These are phyloP conservation scores for Acanthopagrus latus DNA, from an alignment of 2,797 vertebrate species.

Conservation along the genomic window DNA sequence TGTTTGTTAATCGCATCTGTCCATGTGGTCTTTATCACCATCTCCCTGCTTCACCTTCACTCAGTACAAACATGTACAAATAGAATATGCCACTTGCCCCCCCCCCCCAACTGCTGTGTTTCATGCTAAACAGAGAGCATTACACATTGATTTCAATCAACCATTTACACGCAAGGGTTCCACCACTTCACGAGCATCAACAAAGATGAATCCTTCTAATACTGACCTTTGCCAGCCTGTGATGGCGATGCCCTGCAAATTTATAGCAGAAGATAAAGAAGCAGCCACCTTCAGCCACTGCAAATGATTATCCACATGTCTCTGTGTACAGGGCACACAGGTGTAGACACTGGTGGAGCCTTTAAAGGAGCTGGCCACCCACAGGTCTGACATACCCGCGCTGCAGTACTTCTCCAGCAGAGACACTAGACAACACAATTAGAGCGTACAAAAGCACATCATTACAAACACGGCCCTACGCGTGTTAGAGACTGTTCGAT, in stretches of 20 bases:
- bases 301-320: constrained; percentile 93
- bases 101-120: neutral
- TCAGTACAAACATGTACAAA: neutral
- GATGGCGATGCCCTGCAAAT: constrained; percentile 90
- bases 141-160: neutral
- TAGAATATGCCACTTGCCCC: neutral
- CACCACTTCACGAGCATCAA: neutral
- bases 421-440: constrained; percentile 80
- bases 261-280: constrained; percentile 59
- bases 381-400: constrained; percentile 89
- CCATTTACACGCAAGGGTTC: neutral
- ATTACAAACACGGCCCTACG: neutral
- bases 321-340: constrained; percentile 87
- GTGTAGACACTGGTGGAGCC: constrained; percentile 91
- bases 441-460: neutral
- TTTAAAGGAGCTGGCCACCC: constrained; percentile 97
- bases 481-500: neutral
- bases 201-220: neutral
- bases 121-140: neutral
- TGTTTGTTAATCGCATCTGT: neutral
- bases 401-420: constrained; percentile 90
- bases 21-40: neutral
- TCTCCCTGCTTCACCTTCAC: neutral
- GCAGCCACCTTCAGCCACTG: constrained; percentile 92
- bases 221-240: constrained; percentile 97